phyloP scores from a whole-genome alignment of 2,113 vertebrate genomes.

The Calypte anna region DNA sequence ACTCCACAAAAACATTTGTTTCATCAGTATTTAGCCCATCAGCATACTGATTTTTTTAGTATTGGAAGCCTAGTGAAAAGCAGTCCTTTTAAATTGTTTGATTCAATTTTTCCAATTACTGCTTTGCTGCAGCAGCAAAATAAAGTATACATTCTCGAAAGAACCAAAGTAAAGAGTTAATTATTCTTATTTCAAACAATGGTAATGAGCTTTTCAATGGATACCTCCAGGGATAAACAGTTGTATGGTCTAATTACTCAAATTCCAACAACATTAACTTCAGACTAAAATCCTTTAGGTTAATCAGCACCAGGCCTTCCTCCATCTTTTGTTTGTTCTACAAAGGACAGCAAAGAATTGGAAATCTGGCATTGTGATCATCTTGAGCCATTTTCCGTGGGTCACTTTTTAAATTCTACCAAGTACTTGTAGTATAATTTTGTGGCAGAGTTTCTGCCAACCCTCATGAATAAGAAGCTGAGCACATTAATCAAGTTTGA shows the following conservation, averaged over 20 bases:
- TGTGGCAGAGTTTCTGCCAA: conserved; percentile 27
- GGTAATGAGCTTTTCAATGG: conserved; percentile 30
- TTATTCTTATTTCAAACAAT: conserved; percentile 37
- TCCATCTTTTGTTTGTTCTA: background rate
- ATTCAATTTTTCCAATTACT: background rate
- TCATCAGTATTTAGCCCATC: background rate
- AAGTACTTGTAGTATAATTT: background rate
- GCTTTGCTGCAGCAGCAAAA: background rate
- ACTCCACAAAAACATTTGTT: background rate
- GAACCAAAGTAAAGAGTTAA: background rate
- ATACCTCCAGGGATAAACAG: conserved; percentile 55
- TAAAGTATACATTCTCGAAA: background rate
- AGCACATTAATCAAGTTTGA: background rate
- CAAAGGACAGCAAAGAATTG: background rate
- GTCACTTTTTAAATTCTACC: background rate
- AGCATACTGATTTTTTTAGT: background rate
- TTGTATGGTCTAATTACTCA: background rate
- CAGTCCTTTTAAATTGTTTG: background rate
- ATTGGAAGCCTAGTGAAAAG: background rate
- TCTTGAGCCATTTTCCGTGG: background rate
- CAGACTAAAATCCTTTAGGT: conserved; percentile 15
- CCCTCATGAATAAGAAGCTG: background rate
- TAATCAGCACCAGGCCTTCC: conserved; percentile 40
- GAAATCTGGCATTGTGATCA: background rate
- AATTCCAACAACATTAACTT: conserved; percentile 16